A percentile compares a stretch with the other conserved stretches of the same genome.
Evolutionary conservation across 2,888 invertebrate genomes (phyloP).

Genomic region (Cylindroiulus punctatus): DNA sequence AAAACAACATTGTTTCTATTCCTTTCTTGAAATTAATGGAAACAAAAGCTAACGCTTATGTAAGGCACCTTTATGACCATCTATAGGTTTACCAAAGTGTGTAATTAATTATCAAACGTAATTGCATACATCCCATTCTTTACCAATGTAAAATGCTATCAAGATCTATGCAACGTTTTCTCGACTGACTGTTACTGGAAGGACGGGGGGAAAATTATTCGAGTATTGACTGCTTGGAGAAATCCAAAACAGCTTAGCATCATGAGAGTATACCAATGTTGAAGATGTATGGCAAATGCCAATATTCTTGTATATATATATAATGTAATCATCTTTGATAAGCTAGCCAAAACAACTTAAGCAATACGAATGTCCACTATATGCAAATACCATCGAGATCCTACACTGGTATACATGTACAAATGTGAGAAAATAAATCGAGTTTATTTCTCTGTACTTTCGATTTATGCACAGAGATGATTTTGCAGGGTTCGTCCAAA

Average conservation of each 20-base stretch:
- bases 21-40: neutral
- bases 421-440: neutral
- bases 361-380: neutral
- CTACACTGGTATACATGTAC: neutral
- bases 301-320: neutral
- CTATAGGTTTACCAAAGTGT: conserved; percentile 20
- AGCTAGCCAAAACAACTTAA: neutral
- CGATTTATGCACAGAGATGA: no score
- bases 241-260: neutral
- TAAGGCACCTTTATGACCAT: conserved; percentile 39
- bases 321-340: neutral
- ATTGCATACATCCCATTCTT: neutral
- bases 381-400: neutral
- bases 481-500: no score
- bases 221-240: neutral
- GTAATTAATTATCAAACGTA: conserved; percentile 18
- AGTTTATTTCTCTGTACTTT: no score
- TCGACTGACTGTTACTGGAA: neutral
- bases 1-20: neutral
- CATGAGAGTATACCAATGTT: neutral
- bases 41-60: neutral
- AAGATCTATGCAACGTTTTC: neutral
- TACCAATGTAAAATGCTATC: neutral
- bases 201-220: neutral
- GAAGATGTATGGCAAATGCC: neutral